Percentiles rank a stretch among this genome's conserved stretches.
Evolutionary conservation across 1,140 invertebrate species (phyloP).

Genomic region (Leptonema lineaticorne): DNA sequence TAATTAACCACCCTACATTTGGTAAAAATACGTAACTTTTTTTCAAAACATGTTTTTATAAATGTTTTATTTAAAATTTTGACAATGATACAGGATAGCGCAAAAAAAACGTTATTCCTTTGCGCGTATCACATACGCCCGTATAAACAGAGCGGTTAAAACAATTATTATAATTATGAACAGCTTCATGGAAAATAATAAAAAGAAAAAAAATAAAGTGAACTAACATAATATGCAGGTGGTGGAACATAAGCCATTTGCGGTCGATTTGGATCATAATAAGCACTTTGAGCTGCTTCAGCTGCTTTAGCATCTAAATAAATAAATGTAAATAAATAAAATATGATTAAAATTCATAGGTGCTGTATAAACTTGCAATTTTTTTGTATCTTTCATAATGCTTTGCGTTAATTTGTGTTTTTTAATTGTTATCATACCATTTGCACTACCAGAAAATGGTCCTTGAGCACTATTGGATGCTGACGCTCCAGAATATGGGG

Average conservation of each 20-base stretch:
- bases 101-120: too few species aligned
- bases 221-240: slow-evolving; percentile 78
- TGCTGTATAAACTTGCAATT: background rate
- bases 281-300: slow-evolving; percentile 83
- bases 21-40: background rate
- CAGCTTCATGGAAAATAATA: background rate
- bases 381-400: background rate
- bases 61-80: background rate
- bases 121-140: background rate
- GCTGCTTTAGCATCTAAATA: slow-evolving; percentile 74
- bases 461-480: background rate
- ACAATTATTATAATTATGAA: background rate
- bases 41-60: background rate
- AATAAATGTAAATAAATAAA: background rate
- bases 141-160: background rate
- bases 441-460: slow-evolving; percentile 2
- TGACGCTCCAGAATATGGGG: slow-evolving; percentile 33
- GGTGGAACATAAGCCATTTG: slow-evolving; percentile 84
- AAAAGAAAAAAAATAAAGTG: slow-evolving; percentile 15
- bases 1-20: background rate
- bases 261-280: slow-evolving; percentile 81
- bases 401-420: too few species aligned
- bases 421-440: slow-evolving; percentile 21
- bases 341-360: too few species aligned
- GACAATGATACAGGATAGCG: too few species aligned